Base-by-base conservation (phyloP, 2,888 invertebrate genomes). In the Omphaloscelis lunosa region DNA sequence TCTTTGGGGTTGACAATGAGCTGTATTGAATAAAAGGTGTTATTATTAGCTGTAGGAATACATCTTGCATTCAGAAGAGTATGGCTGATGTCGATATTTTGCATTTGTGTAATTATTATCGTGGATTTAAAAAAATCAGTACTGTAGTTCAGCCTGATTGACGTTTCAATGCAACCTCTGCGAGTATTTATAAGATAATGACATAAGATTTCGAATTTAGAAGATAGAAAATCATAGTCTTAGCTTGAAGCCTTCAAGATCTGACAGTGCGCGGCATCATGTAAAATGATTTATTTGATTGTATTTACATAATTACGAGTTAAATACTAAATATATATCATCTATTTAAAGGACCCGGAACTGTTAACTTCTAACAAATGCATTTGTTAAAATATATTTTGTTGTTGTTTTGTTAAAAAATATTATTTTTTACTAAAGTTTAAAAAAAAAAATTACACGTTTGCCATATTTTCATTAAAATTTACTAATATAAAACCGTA, bases 1-100 rank as follows among this genome's bases (percentile, higher is more conserved):
- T 74, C 62, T 79, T 68, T 73, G 11, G 27, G 84, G 88, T 90
- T 89, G 83, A 88, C 79, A 90, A 91, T 88, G 82, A 86, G 86
- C 78, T 81, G 69, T 70, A 61, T 84, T 83, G 74, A 82, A 80
- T 84, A 41, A 74, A 74, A 74, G 45, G n/a, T 72, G 7, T 45
- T 85, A 81, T 86, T 75, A 77, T 80, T 82, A 82, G 39, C 29
- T 72, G 39, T 73, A 67, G n/a, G 15, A 20, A 68, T 75, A 65
- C 72, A 65, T 70, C 79, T 82, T 79, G 56, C 66, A 68, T 41
- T 67, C 7, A 65, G 61, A 62, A 15, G 0, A 59, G 20, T n/a
- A 48, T 56, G 41, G n/a, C 29, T 53, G 27, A 53, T 15, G 6
- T 41, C 6, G 3, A 27, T 34, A 48, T 61, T 72, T 56, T 56